Evolutionary conservation across 2,797 vertebrate species (phyloP).

Genomic region (Oreochromis mossambicus): DNA sequence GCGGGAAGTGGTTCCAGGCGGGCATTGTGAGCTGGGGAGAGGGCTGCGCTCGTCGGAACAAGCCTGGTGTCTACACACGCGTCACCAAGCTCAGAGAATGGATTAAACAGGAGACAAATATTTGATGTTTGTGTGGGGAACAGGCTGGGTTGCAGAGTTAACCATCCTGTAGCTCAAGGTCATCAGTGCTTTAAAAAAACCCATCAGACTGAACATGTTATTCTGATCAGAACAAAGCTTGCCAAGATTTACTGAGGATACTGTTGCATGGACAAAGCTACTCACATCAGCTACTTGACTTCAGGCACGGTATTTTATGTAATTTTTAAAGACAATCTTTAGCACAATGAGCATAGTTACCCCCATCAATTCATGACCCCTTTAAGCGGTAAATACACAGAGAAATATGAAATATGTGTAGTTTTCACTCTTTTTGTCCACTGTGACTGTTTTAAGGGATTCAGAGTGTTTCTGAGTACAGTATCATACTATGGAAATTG

Average conservation of each 20-base stretch:
- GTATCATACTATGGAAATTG: neutral
- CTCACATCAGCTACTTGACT: conserved; percentile 45
- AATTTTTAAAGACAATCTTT: neutral
- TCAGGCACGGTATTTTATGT: conserved; percentile 14
- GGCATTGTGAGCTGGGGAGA: conserved; percentile 84
- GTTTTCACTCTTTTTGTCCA: neutral
- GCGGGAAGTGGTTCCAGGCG: conserved; percentile 80
- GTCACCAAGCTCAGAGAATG: conserved; percentile 75
- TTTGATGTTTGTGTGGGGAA: conserved; percentile 53
- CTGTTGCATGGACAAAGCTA: conserved; percentile 6
- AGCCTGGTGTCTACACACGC: conserved; percentile 77
- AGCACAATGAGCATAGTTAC: neutral
- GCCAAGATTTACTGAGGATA: neutral
- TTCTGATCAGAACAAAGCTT: conserved; percentile 14
- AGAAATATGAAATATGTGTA: neutral
- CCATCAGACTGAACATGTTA: conserved; percentile 31
- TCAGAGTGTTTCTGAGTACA: neutral
- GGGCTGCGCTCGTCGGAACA: conserved; percentile 79
- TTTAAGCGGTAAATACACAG: neutral
- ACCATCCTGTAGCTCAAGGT: neutral
- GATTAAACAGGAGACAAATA: conserved; percentile 53
- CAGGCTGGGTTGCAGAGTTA: neutral
- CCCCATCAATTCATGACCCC: neutral
- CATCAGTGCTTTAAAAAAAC: neutral
- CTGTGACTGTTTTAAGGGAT: neutral